These are phyloP conservation scores for Pinna nobilis DNA, from an alignment of 1,140 invertebrate species.

Conservation along the genomic window DNA sequence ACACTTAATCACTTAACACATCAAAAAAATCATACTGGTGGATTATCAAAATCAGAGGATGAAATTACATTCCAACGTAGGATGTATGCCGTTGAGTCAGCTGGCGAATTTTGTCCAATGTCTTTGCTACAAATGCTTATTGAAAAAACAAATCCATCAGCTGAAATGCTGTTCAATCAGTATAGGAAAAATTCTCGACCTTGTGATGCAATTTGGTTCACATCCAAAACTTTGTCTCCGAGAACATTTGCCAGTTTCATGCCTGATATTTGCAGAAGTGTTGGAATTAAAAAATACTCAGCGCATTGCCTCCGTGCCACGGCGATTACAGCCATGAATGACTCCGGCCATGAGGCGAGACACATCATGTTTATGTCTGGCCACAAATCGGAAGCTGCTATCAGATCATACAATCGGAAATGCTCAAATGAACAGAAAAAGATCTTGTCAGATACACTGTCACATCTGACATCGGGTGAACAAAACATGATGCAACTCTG, in stretches of 20 bases:
- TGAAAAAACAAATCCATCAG: background rate
- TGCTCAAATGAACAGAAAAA: constrained; percentile 12
- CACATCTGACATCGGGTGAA: background rate
- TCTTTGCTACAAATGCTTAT: background rate
- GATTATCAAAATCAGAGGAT: too few species aligned
- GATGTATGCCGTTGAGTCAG: too few species aligned
- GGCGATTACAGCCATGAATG: constrained; percentile 7
- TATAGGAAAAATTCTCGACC: background rate
- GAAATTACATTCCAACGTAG: too few species aligned
- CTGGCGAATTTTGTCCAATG: constrained; percentile 8
- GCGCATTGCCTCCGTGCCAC: constrained; percentile 15
- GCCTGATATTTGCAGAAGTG: background rate
- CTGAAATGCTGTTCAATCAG: constrained; percentile 5
- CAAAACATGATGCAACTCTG: too few species aligned
- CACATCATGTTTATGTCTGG: constrained; percentile 19
- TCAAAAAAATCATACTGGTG: too few species aligned
- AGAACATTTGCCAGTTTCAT: constrained; percentile 8
- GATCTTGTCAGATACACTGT: background rate
- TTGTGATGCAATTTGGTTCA: background rate
- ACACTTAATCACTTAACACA: too few species aligned
- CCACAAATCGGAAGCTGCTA: constrained; percentile 4
- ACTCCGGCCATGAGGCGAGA: background rate
- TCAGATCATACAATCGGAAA: constrained; percentile 1
- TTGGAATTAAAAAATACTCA: background rate
- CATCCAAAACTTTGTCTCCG: background rate